Evolutionary conservation across 2,113 vertebrate genomes (phyloP).

Genomic region (Gobiocypris rarus): DNA sequence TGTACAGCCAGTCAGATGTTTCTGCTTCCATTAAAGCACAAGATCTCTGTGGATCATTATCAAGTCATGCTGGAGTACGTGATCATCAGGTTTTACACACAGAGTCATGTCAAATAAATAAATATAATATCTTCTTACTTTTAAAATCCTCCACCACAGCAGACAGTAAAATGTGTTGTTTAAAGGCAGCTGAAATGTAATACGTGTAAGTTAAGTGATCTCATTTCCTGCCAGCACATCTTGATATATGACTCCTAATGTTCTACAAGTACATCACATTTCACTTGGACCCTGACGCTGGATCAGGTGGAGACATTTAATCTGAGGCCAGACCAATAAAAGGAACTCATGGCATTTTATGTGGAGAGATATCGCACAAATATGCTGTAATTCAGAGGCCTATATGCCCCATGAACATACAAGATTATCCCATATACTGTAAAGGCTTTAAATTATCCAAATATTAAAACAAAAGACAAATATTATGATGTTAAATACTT

Average conservation of each 20-base stretch:
- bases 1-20: neutral
- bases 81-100: neutral
- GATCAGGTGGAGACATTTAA: neutral
- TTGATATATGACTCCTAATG: neutral
- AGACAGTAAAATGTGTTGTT: neutral
- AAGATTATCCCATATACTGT: neutral
- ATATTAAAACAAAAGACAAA: neutral
- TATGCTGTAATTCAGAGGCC: neutral
- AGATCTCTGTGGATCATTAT: neutral
- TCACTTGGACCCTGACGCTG: neutral
- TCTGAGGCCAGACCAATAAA: neutral
- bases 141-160: neutral
- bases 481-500: neutral
- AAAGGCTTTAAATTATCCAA: neutral
- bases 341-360: neutral
- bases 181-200: neutral
- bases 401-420: neutral
- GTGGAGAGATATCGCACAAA: neutral
- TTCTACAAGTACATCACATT: conserved; percentile 9
- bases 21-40: neutral
- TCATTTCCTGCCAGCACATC: conserved; percentile 7
- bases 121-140: neutral
- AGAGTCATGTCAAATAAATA: too few relatives aligned
- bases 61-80: neutral
- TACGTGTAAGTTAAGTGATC: neutral